These are phyloP conservation scores for Aspidiotus rigidus DNA, from an alignment of 2,888 invertebrate genomes.

Conservation along the genomic window DNA sequence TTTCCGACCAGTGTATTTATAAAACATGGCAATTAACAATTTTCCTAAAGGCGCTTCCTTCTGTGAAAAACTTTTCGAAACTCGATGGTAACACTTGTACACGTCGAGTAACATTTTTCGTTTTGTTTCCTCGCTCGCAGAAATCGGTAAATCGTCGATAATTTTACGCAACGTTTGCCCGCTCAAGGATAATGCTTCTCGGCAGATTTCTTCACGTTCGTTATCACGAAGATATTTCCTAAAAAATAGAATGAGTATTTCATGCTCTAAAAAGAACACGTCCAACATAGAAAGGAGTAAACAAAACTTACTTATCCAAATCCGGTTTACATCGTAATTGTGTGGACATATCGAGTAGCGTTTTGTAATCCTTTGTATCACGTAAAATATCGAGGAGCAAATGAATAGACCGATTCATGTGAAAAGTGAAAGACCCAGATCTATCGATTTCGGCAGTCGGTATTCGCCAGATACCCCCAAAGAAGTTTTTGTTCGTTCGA, in stretches of 20 bases:
- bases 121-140: constrained; percentile 26
- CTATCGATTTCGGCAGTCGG: constrained; percentile 83
- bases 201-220: constrained; percentile 70
- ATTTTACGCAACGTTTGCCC: constrained; percentile 54
- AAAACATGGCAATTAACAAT: constrained; percentile 29
- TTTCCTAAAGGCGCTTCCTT: constrained; percentile 32
- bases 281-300: background rate
- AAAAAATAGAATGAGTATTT: constrained; percentile 36
- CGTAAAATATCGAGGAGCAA: constrained; percentile 72
- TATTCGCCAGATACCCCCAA: constrained; percentile 85
- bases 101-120: constrained; percentile 35
- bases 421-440: constrained; percentile 81
- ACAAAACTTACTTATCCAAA: constrained; percentile 59
- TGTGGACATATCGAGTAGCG: constrained; percentile 66
- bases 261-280: constrained; percentile 4
- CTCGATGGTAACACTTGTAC: constrained; percentile 32
- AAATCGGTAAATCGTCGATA: constrained; percentile 18
- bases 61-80: constrained; percentile 29
- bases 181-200: constrained; percentile 66
- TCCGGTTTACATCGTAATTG: constrained; percentile 74
- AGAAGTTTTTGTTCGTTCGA: constrained; percentile 74
- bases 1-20: constrained; percentile 32
- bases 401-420: constrained; percentile 75
- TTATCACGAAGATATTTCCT: constrained; percentile 75
- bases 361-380: constrained; percentile 68